Conservation (phyloP, 1,140 invertebrate species). For the Drosophila rhopaloa region DNA sequence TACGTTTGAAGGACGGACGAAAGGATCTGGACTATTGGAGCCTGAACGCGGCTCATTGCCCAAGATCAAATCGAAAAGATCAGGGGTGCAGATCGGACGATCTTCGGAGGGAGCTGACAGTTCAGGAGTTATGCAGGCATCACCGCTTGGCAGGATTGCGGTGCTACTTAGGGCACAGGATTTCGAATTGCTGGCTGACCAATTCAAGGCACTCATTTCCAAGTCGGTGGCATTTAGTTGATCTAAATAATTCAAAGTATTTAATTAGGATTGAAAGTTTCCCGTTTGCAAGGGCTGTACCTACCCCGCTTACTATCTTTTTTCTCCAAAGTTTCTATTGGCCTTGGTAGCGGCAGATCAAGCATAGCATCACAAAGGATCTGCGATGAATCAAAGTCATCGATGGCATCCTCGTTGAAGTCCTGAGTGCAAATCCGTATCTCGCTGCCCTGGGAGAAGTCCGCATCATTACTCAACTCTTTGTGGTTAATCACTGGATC, state of each 20-base stretch:
- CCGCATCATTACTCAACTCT: conserved; percentile 10
- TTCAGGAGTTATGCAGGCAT: conserved; percentile 43
- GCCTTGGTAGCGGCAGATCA: neutral
- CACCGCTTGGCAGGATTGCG: neutral
- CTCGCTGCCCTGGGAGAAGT: conserved; percentile 41
- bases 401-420: conserved; percentile 64
- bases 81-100: conserved; percentile 40
- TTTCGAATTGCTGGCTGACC: conserved; percentile 43
- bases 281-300: neutral
- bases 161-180: conserved; percentile 54
- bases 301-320: conserved; percentile 6
- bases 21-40: neutral
- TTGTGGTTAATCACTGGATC: neutral
- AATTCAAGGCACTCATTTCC: conserved; percentile 55
- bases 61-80: conserved; percentile 25
- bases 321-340: neutral
- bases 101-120: conserved; percentile 6
- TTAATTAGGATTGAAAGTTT: neutral
- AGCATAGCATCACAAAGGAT: conserved; percentile 28
- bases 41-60: neutral
- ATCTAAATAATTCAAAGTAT: neutral
- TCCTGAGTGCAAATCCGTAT: conserved; percentile 67
- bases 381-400: conserved; percentile 66
- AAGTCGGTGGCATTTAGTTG: conserved; percentile 13
- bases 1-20: neutral